Conservation (phyloP, 2,113 vertebrate species). For the Dissostichus mawsoni region DNA sequence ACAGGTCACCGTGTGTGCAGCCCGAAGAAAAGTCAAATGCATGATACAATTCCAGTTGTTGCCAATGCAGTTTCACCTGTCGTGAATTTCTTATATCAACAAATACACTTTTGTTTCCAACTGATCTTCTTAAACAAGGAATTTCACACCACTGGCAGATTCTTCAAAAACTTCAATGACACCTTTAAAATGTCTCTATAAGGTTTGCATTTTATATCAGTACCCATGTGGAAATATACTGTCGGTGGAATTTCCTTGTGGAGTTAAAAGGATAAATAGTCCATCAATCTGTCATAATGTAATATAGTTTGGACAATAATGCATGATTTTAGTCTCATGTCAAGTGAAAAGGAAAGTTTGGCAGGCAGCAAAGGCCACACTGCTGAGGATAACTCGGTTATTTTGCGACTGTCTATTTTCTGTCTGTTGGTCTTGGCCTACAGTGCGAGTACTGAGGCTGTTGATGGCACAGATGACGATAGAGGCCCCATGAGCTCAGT, state of each 20-base stretch:
- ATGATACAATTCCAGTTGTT: not conserved
- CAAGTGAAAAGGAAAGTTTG: constrained; percentile 62
- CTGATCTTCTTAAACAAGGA: not conserved
- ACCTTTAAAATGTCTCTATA: not conserved
- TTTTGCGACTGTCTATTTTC: constrained; percentile 75
- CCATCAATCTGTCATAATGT: constrained; percentile 43
- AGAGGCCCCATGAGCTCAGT: constrained; percentile 39
- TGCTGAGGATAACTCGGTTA: constrained; percentile 65
- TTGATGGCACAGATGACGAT: constrained; percentile 64
- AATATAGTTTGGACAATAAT: constrained; percentile 52
- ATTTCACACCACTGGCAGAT: not conserved
- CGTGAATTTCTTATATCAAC: not conserved
- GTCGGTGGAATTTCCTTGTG: constrained; percentile 30
- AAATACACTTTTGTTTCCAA: not conserved
- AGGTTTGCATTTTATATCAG: not conserved
- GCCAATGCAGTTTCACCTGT: not conserved
- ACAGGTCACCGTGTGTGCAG: constrained; percentile 23
- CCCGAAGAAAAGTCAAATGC: no score
- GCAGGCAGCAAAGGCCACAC: constrained; percentile 52
- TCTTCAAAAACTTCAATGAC: not conserved
- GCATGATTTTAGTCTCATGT: constrained; percentile 57
- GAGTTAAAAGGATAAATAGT: constrained; percentile 45
- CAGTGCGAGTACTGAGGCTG: constrained; percentile 50
- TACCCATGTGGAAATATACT: not conserved
- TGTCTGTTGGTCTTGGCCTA: constrained; percentile 77